Base-by-base conservation (phyloP, 2,797 vertebrate species). In the Arnoldichthys spilopterus region DNA sequence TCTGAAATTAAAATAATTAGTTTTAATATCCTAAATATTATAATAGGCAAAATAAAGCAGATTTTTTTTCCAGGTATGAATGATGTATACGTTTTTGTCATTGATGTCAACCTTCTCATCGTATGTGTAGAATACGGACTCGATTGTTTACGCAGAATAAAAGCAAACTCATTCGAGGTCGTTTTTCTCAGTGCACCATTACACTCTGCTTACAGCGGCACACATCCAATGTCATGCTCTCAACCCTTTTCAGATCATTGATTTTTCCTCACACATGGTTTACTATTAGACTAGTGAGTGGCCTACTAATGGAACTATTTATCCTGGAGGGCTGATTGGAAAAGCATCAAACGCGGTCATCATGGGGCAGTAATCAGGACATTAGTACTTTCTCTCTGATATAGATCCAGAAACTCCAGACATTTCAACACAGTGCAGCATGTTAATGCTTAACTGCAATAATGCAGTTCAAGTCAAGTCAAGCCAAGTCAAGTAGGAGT, bases 331-430 rank as follows among this genome's bases (percentile, higher is more conserved):
- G 24, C 58, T 69, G 68, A 82, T 82, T 71, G 58, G 72, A 74
- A 78, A 82, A 82, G 76, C 76, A 75, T 70, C 49, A 53, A 32
- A 70, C 49, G 54, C 51, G 63, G 24, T 74, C 77, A 58, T 72
- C 72, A 61, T 53, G 72, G 62, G 51, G 66, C 77, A 76, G 73
- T 79, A 62, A 82, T 82, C 71, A 82, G 77, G 74, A 66, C 67
- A 72, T 82, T 69, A 79, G 61, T 59, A 53, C 71, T 11, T 32
- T 70, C 26, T 28, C 13, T 51, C 1, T 34, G 68, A 30, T 28
- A 59, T 24, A 59, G 24, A 59, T 59, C 56, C 56, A 58, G 24
- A 7, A 56, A 22, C 53, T 56, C 22, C 53, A 56, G 53, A 56
- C 53, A 24, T 9, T 56, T 56, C 8, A 56, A 12, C n/a, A 26